Base-by-base conservation (phyloP, 2,888 invertebrate species). In the Cheilosia soror region DNA sequence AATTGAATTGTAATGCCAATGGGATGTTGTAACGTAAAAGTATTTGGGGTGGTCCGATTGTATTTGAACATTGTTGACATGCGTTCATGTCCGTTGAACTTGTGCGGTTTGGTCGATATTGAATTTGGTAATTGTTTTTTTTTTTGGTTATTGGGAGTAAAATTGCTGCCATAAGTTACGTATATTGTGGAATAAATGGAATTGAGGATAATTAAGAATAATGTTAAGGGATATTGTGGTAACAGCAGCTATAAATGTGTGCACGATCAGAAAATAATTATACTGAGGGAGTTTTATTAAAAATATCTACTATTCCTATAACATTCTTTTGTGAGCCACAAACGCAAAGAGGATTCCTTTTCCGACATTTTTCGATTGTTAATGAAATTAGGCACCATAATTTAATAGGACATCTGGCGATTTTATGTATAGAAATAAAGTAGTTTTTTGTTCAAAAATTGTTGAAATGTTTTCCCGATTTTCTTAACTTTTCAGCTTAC, bases 91-190 rank as follows among this genome's bases (percentile, higher is more conserved):
- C 29, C 60, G 44, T 58, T 15, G 37, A 37, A 44, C 15, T n/a
- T 15, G n/a, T 13, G 15, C 44, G 15, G 33, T 37, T 37, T 37
- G 15, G 44, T 44, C 5, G 47, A 47, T 20, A 47, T 47, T 47
- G 7, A 47, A 47, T 49, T 49, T 44, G 33, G 47, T 62, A 44
- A 62, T 62, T 62, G 63, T 11, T 31, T 33, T 33, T 33, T 31
- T 33, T 33, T 33, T 31, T 31, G 31, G 62, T 37, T 65, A 65
- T 65, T 63, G 49, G 49, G 20, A 63, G 31, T 33, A 13, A 7
- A 63, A 63, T 33, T 33, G 25, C 13, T 47, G 49, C 25, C 65
- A 49, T 49, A n/a, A n/a, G 25, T 65, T 65, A 20, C 20, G 20
- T 9, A 31, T 15, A 31, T 33, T 49, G 47, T 29, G 5, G 31